phyloP scores from a whole-genome alignment of 2,113 vertebrate species.

The Dendropsophus ebraccatus region DNA sequence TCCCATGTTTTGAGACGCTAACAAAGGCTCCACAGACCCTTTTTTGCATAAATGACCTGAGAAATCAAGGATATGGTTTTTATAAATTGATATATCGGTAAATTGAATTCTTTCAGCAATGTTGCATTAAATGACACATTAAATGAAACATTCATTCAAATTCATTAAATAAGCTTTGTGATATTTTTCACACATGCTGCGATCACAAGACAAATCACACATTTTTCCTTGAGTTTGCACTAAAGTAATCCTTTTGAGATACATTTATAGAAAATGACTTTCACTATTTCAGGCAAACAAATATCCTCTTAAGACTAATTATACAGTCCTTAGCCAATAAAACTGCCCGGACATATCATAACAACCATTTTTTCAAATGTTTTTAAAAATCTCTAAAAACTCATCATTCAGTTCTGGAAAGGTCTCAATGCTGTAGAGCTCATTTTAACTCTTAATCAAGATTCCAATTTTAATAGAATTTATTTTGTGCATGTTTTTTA shows the following conservation, averaged over 20 bases:
- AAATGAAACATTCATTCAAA: constrained; percentile 23
- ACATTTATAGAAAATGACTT: constrained; percentile 2
- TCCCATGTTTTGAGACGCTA: too few relatives aligned
- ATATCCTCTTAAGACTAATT: background rate
- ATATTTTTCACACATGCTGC: constrained; percentile 21
- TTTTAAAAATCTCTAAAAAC: background rate
- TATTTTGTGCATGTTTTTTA: too few relatives aligned
- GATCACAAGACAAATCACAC: constrained; percentile 49
- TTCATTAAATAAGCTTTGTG: constrained; percentile 40
- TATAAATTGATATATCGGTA: background rate
- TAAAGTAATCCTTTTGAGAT: constrained; percentile 14
- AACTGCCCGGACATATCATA: background rate
- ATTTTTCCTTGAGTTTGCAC: background rate
- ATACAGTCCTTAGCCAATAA: background rate
- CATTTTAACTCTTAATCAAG: too few relatives aligned
- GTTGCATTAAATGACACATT: background rate
- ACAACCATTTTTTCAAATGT: background rate
- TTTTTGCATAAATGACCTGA: too few relatives aligned
- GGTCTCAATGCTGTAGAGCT: background rate
- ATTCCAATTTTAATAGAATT: too few relatives aligned
- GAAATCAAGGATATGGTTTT: too few relatives aligned
- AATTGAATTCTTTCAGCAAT: constrained; percentile 15
- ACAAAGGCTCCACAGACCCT: too few relatives aligned
- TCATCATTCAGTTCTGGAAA: background rate
- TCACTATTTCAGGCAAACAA: constrained; percentile 15